Conservation (phyloP, 2,797 vertebrate species). For the Rhinella marina region DNA sequence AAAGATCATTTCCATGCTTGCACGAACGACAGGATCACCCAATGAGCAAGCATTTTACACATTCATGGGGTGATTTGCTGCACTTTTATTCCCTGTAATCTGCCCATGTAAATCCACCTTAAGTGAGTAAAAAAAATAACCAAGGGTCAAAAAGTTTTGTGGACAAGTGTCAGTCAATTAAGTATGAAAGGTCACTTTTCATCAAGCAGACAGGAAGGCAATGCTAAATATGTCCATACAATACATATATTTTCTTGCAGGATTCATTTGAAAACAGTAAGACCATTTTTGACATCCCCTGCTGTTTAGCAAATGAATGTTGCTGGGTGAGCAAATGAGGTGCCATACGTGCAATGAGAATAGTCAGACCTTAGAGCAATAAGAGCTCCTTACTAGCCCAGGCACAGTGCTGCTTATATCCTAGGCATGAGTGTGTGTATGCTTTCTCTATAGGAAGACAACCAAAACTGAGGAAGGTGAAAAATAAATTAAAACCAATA, state of each 20-base stretch:
- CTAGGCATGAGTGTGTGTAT: background rate
- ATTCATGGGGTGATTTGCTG: no score
- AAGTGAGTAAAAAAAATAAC: no score
- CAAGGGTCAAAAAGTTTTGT: background rate
- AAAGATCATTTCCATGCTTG: no score
- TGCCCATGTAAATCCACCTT: no score
- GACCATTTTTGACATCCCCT: background rate
- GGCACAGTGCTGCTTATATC: background rate
- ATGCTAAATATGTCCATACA: background rate
- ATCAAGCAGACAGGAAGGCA: background rate
- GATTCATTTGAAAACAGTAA: background rate
- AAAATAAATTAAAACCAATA: background rate
- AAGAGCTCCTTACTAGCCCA: background rate
- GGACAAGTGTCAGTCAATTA: background rate
- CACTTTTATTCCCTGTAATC: no score
- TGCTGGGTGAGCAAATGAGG: conserved; percentile 1
- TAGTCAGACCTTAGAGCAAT: background rate
- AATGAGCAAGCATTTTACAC: no score
- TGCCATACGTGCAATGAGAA: conserved; percentile 10
- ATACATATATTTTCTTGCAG: background rate
- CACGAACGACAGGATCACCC: no score
- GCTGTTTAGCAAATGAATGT: conserved; percentile 25
- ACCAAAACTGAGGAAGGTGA: background rate
- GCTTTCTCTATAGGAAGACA: background rate
- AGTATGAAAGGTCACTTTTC: background rate